phyloP scores from a whole-genome alignment of 1,140 invertebrate genomes.

The Pachyrhynchus sulphureomaculatus region DNA sequence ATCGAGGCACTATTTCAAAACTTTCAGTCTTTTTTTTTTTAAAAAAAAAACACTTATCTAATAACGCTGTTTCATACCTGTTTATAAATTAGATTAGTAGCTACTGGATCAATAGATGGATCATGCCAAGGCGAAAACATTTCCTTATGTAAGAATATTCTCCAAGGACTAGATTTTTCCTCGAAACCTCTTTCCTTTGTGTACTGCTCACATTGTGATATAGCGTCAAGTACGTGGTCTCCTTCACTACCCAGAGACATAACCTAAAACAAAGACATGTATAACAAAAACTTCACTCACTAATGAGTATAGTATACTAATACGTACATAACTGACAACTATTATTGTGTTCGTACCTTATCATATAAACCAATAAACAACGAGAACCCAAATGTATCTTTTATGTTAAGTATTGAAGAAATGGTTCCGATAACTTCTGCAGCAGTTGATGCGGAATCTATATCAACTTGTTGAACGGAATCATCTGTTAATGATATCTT shows the following conservation, averaged over 20 bases:
- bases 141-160: slow-evolving; percentile 82
- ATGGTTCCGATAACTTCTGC: slow-evolving; percentile 83
- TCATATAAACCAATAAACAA: slow-evolving; percentile 89
- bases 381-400: slow-evolving; percentile 89
- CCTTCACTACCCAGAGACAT: slow-evolving; percentile 65
- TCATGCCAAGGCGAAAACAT: slow-evolving; percentile 94
- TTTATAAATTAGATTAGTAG: slow-evolving; percentile 86
- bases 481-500: slow-evolving; percentile 90
- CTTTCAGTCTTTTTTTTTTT: no score
- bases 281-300: no score
- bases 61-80: no score
- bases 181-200: slow-evolving; percentile 85
- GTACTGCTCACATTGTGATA: slow-evolving; percentile 94
- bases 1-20: no score
- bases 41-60: no score
- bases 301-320: no score
- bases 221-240: slow-evolving; percentile 93
- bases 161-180: slow-evolving; percentile 73
- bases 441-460: slow-evolving; percentile 87
- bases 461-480: slow-evolving; percentile 72
- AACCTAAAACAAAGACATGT: slow-evolving; percentile 49
- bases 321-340: no score
- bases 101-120: slow-evolving; percentile 71
- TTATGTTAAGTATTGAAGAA: slow-evolving; percentile 73
- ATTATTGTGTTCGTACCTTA: no score